Conservation (phyloP, 2,797 vertebrate genomes). For the Fistularia tabacaria region DNA sequence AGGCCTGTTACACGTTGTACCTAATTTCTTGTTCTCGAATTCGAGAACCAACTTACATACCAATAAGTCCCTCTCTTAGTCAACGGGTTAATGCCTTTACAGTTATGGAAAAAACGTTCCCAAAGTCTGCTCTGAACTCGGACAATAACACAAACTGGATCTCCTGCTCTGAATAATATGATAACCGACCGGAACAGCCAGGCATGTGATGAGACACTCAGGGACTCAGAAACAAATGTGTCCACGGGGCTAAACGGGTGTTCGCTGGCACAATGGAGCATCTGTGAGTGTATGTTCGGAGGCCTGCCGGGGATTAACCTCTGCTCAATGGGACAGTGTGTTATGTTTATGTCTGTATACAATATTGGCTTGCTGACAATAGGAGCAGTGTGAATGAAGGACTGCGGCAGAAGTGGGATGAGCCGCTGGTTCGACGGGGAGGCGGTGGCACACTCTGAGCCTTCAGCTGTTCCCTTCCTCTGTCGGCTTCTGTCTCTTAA, state of each 20-base stretch:
- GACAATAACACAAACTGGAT: constrained; percentile 6
- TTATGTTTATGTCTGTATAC: constrained; percentile 34
- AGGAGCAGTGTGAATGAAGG: constrained; percentile 25
- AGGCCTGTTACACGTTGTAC: too few relatives aligned
- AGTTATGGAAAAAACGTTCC: constrained; percentile 8
- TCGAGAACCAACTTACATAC: too few relatives aligned
- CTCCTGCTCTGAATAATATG: constrained; percentile 11
- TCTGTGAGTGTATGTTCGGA: constrained; percentile 34
- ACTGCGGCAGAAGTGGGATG: constrained; percentile 11
- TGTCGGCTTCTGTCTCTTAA: constrained; percentile 10
- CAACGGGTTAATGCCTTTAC: too few relatives aligned
- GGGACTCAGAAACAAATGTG: not conserved
- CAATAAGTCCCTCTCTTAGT: too few relatives aligned
- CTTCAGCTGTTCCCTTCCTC: not conserved
- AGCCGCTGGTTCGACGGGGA: constrained; percentile 14
- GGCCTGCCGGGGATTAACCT: constrained; percentile 34
- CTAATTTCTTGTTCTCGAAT: too few relatives aligned
- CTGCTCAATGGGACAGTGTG: constrained; percentile 31
- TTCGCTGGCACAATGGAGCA: constrained; percentile 36
- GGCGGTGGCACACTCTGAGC: not conserved
- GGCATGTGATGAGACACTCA: constrained; percentile 36
- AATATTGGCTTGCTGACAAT: constrained; percentile 37
- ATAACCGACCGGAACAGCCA: constrained; percentile 14
- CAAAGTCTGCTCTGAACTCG: not conserved
- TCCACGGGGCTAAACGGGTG: constrained; percentile 7